Conservation (phyloP, 64 coral and sea anemone genomes). For the Dendronephthya gigantea region DNA sequence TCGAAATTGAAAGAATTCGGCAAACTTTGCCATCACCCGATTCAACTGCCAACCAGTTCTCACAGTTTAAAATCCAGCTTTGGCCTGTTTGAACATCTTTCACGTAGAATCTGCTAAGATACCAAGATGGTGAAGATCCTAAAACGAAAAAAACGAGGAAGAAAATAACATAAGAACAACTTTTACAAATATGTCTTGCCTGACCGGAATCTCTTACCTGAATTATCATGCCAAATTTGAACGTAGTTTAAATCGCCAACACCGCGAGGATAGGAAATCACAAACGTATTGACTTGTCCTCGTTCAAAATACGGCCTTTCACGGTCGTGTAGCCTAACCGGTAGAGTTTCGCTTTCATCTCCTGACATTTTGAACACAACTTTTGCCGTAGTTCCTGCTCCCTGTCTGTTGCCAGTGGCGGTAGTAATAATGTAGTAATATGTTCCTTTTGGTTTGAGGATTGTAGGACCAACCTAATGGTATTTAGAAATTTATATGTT, state of each 20-base stretch:
- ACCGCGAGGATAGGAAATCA: conserved; percentile 34
- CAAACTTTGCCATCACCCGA: conserved; percentile 24
- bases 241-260: conserved; percentile 59
- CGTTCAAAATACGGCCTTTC: conserved; percentile 63
- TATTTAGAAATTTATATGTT: too few relatives aligned
- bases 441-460: neutral
- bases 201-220: conserved; percentile 28
- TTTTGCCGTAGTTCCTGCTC: conserved; percentile 72
- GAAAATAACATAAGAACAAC: neutral
- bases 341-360: conserved; percentile 55
- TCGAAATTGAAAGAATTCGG: conserved; percentile 60
- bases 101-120: conserved; percentile 56
- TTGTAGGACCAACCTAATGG: neutral
- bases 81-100: conserved; percentile 51
- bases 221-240: conserved; percentile 83
- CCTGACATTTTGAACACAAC: conserved; percentile 65
- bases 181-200: too few relatives aligned
- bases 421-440: conserved; percentile 54
- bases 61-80: conserved; percentile 67
- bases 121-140: neutral
- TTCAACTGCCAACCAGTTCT: conserved; percentile 64
- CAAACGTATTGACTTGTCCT: conserved; percentile 66
- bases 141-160: too few relatives aligned
- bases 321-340: conserved; percentile 44
- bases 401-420: conserved; percentile 60